Percentiles rank a stretch among this genome's conserved stretches.
Evolutionary conservation across 2,888 invertebrate genomes (phyloP).

Genomic region (Mesorhabditis belari): DNA sequence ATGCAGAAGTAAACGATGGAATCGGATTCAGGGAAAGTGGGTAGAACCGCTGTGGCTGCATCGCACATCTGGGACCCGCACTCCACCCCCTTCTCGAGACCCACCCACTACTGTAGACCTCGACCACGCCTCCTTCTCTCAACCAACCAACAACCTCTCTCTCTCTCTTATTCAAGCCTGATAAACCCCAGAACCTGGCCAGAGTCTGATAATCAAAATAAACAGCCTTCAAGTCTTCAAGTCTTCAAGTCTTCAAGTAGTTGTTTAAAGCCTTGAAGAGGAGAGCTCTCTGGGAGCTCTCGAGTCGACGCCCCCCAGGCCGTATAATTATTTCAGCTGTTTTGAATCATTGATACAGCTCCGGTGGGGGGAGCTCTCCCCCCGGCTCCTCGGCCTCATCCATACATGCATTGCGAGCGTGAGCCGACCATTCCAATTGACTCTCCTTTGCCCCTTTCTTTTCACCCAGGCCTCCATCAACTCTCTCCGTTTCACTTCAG

Average conservation of each 20-base stretch:
- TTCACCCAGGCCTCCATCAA: no score
- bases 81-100: neutral
- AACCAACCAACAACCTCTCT: neutral
- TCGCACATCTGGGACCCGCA: no score
- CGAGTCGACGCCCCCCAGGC: neutral
- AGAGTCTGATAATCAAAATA: neutral
- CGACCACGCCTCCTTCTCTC: neutral
- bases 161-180: no score
- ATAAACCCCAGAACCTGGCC: no score
- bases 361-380: no score
- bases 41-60: neutral
- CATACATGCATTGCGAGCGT: neutral
- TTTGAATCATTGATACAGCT: neutral
- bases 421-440: neutral
- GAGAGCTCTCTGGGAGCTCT: neutral
- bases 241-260: neutral
- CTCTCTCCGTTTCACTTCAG: no score
- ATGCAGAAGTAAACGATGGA: slow-evolving; percentile 1
- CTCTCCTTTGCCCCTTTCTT: neutral
- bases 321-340: neutral
- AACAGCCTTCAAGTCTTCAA: neutral
- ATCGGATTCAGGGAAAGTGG: neutral
- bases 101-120: neutral
- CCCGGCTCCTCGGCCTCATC: neutral
- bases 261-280: neutral